Percentiles rank a stretch among this genome's conserved stretches.
Conservation (phyloP, 2,888 invertebrate genomes). For the Glyphotaelius pellucidus region DNA sequence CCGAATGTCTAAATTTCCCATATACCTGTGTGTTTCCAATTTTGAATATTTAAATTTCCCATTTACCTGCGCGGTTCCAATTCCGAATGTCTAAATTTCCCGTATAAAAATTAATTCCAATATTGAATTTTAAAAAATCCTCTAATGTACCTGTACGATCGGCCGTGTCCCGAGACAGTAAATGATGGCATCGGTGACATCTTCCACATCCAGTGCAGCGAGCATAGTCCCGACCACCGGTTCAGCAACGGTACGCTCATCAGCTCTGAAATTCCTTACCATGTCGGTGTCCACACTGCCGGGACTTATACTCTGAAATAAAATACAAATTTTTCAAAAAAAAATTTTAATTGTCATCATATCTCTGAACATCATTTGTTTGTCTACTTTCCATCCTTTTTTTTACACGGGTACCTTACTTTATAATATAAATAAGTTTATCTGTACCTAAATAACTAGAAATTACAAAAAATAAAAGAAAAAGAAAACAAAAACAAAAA, state of each 20-base stretch:
- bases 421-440: no score
- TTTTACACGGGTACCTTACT: no score
- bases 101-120: neutral
- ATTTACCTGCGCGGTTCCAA: neutral
- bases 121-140: neutral
- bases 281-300: constrained; percentile 49
- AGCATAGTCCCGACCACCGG: neutral
- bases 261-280: constrained; percentile 30
- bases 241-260: neutral
- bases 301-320: constrained; percentile 49
- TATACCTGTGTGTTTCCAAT: neutral
- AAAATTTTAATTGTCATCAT: no score
- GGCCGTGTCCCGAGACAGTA: constrained; percentile 40
- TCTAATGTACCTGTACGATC: constrained; percentile 48
- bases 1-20: neutral
- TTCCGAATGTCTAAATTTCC: neutral
- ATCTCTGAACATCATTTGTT: no score
- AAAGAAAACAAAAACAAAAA: no score
- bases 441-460: no score
- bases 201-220: neutral
- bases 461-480: no score
- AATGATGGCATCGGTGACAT: constrained; percentile 47
- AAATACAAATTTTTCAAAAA: neutral
- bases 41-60: no score
- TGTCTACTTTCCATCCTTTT: no score